Conservation (phyloP, 2,888 invertebrate species). For the Epinotia demarniana region DNA sequence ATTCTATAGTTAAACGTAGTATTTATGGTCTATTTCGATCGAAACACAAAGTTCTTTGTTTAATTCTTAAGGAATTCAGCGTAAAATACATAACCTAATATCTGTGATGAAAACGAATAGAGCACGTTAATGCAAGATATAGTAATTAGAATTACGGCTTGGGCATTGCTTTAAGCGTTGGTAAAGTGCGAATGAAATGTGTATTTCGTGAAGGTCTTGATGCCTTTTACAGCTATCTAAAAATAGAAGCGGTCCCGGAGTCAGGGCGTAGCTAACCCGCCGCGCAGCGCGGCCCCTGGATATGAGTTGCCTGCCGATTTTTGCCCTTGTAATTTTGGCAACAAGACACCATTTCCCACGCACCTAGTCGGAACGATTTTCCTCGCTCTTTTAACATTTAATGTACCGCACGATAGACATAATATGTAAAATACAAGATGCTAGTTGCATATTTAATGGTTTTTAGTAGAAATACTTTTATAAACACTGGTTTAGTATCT, state of each 20-base stretch:
- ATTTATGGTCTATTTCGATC: not conserved
- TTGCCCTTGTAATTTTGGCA: slow-evolving; percentile 45
- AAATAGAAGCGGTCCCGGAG: slow-evolving; percentile 59
- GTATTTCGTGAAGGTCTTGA: slow-evolving; percentile 53
- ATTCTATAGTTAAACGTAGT: not conserved
- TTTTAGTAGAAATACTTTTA: slow-evolving; percentile 1
- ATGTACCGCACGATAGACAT: slow-evolving; percentile 42
- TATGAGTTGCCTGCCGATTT: slow-evolving; percentile 44
- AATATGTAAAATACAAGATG: slow-evolving; percentile 45
- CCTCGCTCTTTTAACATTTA: slow-evolving; percentile 50
- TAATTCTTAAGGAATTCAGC: not conserved
- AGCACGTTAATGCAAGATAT: not conserved
- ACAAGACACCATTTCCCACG: slow-evolving; percentile 43
- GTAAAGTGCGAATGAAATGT: slow-evolving; percentile 45
- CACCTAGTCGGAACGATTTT: slow-evolving; percentile 42
- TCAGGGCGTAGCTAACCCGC: slow-evolving; percentile 47
- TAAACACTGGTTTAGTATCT: not conserved
- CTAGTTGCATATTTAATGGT: slow-evolving; percentile 46
- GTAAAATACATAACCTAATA: not conserved
- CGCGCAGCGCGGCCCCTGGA: slow-evolving; percentile 49
- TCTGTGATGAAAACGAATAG: not conserved
- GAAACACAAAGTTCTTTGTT: not conserved
- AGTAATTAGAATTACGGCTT: not conserved
- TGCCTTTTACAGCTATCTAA: slow-evolving; percentile 62
- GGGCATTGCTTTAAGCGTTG: slow-evolving; percentile 13